Conservation (phyloP, 2,888 invertebrate species). For the Melanostoma scalare region DNA sequence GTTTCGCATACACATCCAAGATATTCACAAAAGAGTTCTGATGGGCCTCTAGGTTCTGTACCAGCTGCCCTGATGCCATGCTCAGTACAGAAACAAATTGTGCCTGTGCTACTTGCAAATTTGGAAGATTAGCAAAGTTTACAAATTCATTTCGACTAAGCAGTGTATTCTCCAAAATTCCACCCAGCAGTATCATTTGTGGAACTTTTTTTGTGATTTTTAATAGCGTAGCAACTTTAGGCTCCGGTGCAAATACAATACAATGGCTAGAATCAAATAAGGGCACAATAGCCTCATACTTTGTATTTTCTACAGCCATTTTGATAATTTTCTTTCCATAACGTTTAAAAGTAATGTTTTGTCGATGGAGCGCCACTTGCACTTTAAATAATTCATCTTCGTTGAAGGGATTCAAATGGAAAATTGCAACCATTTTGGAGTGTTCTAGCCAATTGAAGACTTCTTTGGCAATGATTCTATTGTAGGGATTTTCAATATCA, state of each 20-base stretch:
- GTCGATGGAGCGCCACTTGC: slow-evolving; percentile 85
- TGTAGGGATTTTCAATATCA: slow-evolving; percentile 87
- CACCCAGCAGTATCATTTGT: slow-evolving; percentile 89
- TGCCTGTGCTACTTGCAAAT: slow-evolving; percentile 86
- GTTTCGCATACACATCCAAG: slow-evolving; percentile 84
- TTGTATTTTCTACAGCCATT: slow-evolving; percentile 86
- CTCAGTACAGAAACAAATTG: slow-evolving; percentile 88
- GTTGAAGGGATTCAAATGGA: slow-evolving; percentile 88
- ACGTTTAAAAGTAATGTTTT: slow-evolving; percentile 87
- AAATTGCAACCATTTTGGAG: slow-evolving; percentile 88
- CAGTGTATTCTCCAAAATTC: slow-evolving; percentile 87
- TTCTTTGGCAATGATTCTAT: slow-evolving; percentile 88
- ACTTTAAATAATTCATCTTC: slow-evolving; percentile 86
- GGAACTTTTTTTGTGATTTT: slow-evolving; percentile 88
- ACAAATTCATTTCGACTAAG: slow-evolving; percentile 87
- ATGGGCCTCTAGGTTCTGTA: slow-evolving; percentile 86
- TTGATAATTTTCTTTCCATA: slow-evolving; percentile 87
- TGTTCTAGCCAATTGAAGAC: slow-evolving; percentile 87
- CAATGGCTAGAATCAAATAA: slow-evolving; percentile 86
- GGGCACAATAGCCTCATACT: slow-evolving; percentile 86
- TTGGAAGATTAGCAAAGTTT: slow-evolving; percentile 86
- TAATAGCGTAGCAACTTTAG: slow-evolving; percentile 85
- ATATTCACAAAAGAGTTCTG: slow-evolving; percentile 87
- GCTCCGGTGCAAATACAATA: slow-evolving; percentile 88
- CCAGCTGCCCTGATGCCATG: slow-evolving; percentile 85